Evolutionary conservation across 2,888 invertebrate species (phyloP).

Genomic region (Patella pellucida): DNA sequence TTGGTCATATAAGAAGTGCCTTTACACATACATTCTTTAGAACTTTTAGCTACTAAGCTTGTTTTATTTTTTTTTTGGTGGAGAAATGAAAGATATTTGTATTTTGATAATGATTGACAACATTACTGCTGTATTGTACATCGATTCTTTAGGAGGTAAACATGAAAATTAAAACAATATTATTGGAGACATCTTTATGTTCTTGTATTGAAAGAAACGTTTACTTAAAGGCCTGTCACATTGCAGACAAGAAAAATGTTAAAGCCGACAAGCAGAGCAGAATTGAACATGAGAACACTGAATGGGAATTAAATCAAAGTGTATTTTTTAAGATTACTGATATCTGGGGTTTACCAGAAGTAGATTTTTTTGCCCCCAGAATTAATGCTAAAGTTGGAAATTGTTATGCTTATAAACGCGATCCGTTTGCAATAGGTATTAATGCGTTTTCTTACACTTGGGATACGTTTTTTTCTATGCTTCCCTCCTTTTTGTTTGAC

Average conservation of each 20-base stretch:
- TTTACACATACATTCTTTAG: not conserved
- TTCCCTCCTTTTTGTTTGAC: conserved; percentile 28
- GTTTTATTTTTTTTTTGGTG: not conserved
- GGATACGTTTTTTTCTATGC: conserved; percentile 25
- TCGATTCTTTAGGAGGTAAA: conserved; percentile 3
- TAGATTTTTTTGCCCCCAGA: conserved; percentile 26
- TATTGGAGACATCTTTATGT: conserved; percentile 15
- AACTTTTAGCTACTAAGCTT: not conserved
- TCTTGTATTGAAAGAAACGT: conserved; percentile 16
- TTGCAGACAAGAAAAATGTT: conserved; percentile 14
- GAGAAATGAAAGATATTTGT: not conserved
- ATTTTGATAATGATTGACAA: conserved; percentile 1
- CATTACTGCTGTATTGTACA: not conserved
- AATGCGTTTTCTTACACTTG: conserved; percentile 23
- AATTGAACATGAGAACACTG: conserved; percentile 9
- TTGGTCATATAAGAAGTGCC: not conserved
- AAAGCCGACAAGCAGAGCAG: conserved; percentile 21
- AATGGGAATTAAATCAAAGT: conserved; percentile 17
- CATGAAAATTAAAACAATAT: not conserved
- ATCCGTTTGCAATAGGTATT: conserved; percentile 24
- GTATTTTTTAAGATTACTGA: conserved; percentile 8
- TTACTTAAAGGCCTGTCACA: conserved; percentile 17
- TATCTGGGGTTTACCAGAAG: not conserved
- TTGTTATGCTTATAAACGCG: conserved; percentile 12
- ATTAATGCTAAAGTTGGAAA: conserved; percentile 13